Base-by-base conservation (phyloP, 2,888 invertebrate genomes). In the Xestia xanthographa region DNA sequence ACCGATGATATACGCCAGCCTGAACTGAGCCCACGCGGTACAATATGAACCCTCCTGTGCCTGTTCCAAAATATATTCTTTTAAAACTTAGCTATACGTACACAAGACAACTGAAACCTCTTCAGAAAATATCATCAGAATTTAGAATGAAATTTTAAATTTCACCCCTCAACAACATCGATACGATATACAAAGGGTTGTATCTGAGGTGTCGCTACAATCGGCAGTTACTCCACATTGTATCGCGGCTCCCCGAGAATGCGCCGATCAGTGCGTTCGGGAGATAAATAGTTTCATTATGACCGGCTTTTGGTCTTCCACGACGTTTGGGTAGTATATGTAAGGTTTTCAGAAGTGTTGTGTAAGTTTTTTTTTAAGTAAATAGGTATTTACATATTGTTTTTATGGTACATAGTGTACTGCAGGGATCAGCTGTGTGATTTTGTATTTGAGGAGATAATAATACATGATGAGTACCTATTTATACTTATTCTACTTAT, bases 261-360 rank as follows among this genome's bases (percentile, higher is more conserved):
- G 88, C 90, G 78, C 86, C 92, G 93, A 93, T 94, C 92, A 90
- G 92, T 92, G 92, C 91, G 92, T 92, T 92, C 89, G 87, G 80
- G 91, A 95, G 95, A 95, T 95, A 95, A 95, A 95, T 95, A 95
- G 95, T 95, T 95, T 95, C 94, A 95, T 95, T 95, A 95, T 92
- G 91, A 91, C 90, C 91, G 92, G 92, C 92, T 92, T 94, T 94
- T 93, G 94, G 92, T 94, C 90, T 93, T 93, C 90, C 89, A 87
- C 90, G 90, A 89, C 83, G 87, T 89, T 89, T 82, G 63, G 72
- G 72, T 71, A 93, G 93, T 92, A 93, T 88, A 92, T 62, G 84
- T 3, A 12, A 77, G 77, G 66, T 58, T 72, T 73, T 14, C 22
- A 89, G 88, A 93, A 26, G 0, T 62, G 48, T 48, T 11, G 5